A percentile compares a stretch with the other conserved stretches of the same genome.
These are phyloP conservation scores for Sus cebifrons DNA, from an alignment of 2,797 vertebrate species.

Conservation along the genomic window DNA sequence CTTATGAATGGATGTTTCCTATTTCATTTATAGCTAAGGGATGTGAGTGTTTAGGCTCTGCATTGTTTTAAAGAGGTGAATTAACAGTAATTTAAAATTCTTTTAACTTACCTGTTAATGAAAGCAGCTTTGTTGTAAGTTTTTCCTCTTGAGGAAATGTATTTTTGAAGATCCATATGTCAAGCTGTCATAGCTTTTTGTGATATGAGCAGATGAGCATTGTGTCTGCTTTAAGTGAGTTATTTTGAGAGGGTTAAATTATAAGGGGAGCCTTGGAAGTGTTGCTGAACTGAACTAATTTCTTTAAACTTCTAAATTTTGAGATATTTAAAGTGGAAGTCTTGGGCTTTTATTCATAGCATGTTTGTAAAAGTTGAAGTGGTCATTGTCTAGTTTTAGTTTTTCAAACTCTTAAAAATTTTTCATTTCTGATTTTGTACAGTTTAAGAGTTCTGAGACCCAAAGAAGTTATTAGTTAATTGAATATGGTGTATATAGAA, in stretches of 20 bases:
- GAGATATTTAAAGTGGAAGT: conserved; percentile 4
- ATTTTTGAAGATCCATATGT: conserved; percentile 53
- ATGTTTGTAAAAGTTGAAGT: not conserved
- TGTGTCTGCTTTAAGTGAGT: conserved; percentile 67
- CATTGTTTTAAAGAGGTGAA: conserved; percentile 14
- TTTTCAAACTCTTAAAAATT: not conserved
- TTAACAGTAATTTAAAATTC: conserved; percentile 57
- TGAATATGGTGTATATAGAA: conserved; percentile 37
- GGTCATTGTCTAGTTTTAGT: not conserved
- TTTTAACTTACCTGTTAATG: conserved; percentile 38
- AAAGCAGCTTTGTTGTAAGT: conserved; percentile 57
- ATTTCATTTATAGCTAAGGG: not conserved
- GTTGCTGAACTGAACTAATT: conserved; percentile 50
- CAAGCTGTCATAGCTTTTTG: conserved; percentile 22
- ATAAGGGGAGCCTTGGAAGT: not conserved
- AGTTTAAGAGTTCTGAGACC: conserved; percentile 10
- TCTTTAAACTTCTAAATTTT: conserved; percentile 44
- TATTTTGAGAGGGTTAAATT: not conserved
- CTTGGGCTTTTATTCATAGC: not conserved
- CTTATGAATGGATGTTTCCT: not conserved
- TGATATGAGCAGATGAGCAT: conserved; percentile 10
- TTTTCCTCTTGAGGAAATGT: conserved; percentile 44
- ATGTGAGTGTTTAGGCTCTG: not conserved
- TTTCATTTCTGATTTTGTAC: not conserved
- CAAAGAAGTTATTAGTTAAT: conserved; percentile 43